Conservation (phyloP, 2,888 invertebrate species). For the Leistus spinibarbis region DNA sequence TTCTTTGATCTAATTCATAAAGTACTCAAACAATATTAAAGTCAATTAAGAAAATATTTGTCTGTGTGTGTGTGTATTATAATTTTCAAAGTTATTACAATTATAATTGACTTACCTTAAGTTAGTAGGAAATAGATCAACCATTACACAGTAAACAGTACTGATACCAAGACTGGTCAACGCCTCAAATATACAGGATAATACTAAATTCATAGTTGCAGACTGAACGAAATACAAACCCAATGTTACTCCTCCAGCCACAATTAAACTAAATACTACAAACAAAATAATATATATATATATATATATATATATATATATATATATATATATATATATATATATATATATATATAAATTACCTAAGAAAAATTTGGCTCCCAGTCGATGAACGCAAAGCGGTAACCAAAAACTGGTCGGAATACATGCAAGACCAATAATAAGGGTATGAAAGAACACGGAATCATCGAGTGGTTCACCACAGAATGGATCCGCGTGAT, state of each 20-base stretch:
- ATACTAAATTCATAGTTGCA: slow-evolving; percentile 71
- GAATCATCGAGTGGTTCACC: slow-evolving; percentile 67
- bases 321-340: too few species aligned
- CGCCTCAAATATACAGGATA: slow-evolving; percentile 81
- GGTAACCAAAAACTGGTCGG: slow-evolving; percentile 81
- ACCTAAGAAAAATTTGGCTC: slow-evolving; percentile 83
- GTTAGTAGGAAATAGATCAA: slow-evolving; percentile 82
- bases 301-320: too few species aligned
- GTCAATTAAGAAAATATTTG: too few species aligned
- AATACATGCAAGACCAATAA: slow-evolving; percentile 80
- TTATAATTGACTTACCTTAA: slow-evolving; percentile 64
- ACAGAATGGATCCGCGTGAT: slow-evolving; percentile 62
- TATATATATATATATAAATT: slow-evolving; percentile 53
- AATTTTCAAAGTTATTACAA: slow-evolving; percentile 29
- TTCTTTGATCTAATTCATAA: too few species aligned
- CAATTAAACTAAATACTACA: slow-evolving; percentile 75
- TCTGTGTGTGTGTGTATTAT: too few species aligned
- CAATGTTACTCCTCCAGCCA: slow-evolving; percentile 74
- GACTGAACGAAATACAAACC: slow-evolving; percentile 77
- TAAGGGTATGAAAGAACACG: slow-evolving; percentile 78
- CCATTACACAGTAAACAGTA: slow-evolving; percentile 80
- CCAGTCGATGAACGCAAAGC: slow-evolving; percentile 77
- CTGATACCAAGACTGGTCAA: slow-evolving; percentile 80
- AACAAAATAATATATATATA: too few species aligned
- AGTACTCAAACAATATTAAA: too few species aligned